Evolutionary conservation across 2,797 vertebrate species (phyloP), one percentile per base, ranked within the genome.

Genomic region (Remorina albescens): DNA sequence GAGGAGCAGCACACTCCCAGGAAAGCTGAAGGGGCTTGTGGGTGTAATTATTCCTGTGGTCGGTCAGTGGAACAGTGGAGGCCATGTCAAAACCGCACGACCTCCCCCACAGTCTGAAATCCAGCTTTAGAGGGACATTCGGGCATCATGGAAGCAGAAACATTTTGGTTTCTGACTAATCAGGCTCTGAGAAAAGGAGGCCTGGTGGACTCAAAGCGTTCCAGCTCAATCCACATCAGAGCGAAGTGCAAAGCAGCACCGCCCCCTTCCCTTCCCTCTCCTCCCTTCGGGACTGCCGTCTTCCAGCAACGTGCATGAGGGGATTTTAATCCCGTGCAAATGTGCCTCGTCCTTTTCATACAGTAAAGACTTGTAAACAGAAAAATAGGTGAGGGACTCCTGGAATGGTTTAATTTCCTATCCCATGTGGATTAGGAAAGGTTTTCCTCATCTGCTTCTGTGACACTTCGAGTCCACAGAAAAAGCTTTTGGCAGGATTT

Each of bases 181-280:
- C 47, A 58, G 37, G 3, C 41, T 44, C 18, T 0, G 2, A 26
- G 26, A 0, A 16, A 53, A 56, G 13, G 34, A 47, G 2, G 44
- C 42, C 56, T 46, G 18, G 5, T 26, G 51, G 41, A 50, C 51
- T 59, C 30, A 78, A 74, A 81, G 63, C 21, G n/a, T 36, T 26
- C 0, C 0, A 46, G 16, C 63, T 50, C 5, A 6, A 50, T 63
- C 56, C n/a, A 0, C 47, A 60, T 83, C 57, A 46, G 41, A 50
- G 44, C 8, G 2, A 55, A 61, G 10, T 32, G n/a, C 1, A 18
- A 55, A 62, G 49, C 49, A n/a, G n/a, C n/a, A n/a, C n/a, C n/a
- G n/a, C n/a, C n/a, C n/a, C 30, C 1, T 11, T 4, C 19, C 21
- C n/a, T n/a, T n/a, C n/a, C n/a, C n/a, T n/a, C n/a, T n/a, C n/a